Conservation (phyloP, 2,113 vertebrate species). For the Eonycteris spelaea region DNA sequence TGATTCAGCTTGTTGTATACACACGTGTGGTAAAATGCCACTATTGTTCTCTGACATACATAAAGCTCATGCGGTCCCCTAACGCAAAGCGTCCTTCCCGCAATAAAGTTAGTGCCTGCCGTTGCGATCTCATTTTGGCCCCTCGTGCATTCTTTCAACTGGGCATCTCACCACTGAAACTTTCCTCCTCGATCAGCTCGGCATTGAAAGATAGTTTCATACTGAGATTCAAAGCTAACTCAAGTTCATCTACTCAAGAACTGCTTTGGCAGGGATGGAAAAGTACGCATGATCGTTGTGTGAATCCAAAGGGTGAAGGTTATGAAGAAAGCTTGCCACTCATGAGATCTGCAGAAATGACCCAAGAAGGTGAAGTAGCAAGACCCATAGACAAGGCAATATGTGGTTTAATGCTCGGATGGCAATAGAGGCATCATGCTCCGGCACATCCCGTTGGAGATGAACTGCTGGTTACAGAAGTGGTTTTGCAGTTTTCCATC, state of each 20-base stretch:
- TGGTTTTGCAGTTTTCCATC: constrained; percentile 88
- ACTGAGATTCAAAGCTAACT: constrained; percentile 97
- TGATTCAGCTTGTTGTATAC: no score
- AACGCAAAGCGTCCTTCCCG: no score
- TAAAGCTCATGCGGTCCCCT: no score
- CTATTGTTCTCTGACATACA: no score
- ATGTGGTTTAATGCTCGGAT: constrained; percentile 90
- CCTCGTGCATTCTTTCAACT: no score
- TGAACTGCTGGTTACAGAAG: constrained; percentile 80
- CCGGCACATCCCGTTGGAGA: constrained; percentile 85
- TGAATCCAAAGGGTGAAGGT: constrained; percentile 95
- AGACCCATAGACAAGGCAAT: constrained; percentile 89
- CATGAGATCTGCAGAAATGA: constrained; percentile 98
- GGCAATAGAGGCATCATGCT: constrained; percentile 88
- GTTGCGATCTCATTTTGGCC: no score
- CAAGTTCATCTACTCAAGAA: constrained; percentile 99
- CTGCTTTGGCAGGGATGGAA: constrained; percentile 96
- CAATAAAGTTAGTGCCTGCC: no score
- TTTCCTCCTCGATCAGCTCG: no score
- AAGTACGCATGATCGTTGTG: constrained; percentile 97
- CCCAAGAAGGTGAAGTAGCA: constrained; percentile 95
- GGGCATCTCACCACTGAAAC: no score
- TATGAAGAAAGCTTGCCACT: constrained; percentile 98
- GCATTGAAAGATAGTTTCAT: constrained; percentile 90
- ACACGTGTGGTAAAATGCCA: no score